phyloP scores from a whole-genome alignment of 2,888 invertebrate genomes.

The Eupithecia dodoneata region DNA sequence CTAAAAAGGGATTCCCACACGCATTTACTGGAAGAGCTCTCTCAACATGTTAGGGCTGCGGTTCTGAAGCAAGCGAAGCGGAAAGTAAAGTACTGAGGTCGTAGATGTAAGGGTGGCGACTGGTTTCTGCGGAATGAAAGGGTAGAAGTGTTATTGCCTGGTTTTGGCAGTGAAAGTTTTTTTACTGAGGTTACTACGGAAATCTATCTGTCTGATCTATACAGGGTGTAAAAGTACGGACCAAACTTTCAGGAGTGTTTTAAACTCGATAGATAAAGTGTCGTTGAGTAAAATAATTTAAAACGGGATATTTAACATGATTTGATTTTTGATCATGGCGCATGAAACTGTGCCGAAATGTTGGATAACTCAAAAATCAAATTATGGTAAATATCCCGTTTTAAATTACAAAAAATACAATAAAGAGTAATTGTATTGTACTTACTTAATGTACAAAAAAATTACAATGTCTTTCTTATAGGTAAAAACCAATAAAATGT shows the following conservation, averaged over 20 bases:
- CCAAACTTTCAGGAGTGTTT: not conserved
- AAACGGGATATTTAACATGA: not conserved
- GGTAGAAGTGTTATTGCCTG: conserved; percentile 1
- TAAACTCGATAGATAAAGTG: not conserved
- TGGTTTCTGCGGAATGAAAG: not conserved
- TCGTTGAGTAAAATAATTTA: not conserved
- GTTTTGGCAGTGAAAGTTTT: not conserved
- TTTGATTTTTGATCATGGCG: no score
- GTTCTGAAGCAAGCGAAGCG: conserved; percentile 40
- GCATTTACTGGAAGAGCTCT: conserved; percentile 56
- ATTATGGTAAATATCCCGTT: no score
- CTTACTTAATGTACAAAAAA: no score
- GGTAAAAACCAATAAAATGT: no score
- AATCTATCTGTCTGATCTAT: not conserved
- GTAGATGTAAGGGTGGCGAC: conserved; percentile 4
- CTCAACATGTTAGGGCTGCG: conserved; percentile 51
- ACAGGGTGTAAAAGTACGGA: not conserved
- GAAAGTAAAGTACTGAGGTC: conserved; percentile 26
- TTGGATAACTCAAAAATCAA: no score
- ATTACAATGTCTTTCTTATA: no score
- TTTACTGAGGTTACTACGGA: not conserved
- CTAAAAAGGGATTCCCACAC: conserved; percentile 62
- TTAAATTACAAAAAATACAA: no score
- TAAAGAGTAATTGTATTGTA: no score
- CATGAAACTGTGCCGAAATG: no score